phyloP scores from a whole-genome alignment of 2,888 invertebrate genomes.

The Ligdia adustata region DNA sequence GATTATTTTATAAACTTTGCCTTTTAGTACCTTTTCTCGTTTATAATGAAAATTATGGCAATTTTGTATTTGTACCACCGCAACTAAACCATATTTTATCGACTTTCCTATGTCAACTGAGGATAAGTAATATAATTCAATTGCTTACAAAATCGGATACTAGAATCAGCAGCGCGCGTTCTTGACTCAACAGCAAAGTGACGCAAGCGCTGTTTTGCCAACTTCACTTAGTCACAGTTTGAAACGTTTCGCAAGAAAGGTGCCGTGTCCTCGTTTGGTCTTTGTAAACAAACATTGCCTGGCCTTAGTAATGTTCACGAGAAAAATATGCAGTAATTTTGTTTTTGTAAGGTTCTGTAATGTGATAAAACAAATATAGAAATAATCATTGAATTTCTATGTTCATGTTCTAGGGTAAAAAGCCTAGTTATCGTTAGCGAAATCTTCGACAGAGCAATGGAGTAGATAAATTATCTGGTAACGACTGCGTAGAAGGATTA shows the following conservation, averaged over 20 bases:
- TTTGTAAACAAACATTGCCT: slow-evolving; percentile 63
- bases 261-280: slow-evolving; percentile 64
- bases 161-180: slow-evolving; percentile 21
- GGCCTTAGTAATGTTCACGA: slow-evolving; percentile 28
- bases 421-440: too few species aligned
- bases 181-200: slow-evolving; percentile 44
- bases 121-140: slow-evolving; percentile 1
- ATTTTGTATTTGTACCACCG: too few species aligned
- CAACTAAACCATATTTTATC: background rate
- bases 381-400: slow-evolving; percentile 6
- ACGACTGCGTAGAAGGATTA: too few species aligned
- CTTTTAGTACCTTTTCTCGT: too few species aligned
- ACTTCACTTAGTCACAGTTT: slow-evolving; percentile 67
- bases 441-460: background rate
- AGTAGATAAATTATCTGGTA: too few species aligned
- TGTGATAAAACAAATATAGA: too few species aligned
- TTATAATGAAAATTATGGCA: too few species aligned
- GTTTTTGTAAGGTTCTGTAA: too few species aligned
- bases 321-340: slow-evolving; percentile 19
- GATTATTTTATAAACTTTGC: too few species aligned
- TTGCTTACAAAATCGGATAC: slow-evolving; percentile 14
- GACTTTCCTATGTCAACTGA: slow-evolving; percentile 5
- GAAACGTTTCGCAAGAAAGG: slow-evolving; percentile 71
- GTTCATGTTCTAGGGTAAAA: too few species aligned
- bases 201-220: slow-evolving; percentile 74